Percentiles rank a stretch among this genome's conserved stretches.
phyloP scores from a whole-genome alignment of 2,797 vertebrate genomes.

The Dromococcyx pavoninus region DNA sequence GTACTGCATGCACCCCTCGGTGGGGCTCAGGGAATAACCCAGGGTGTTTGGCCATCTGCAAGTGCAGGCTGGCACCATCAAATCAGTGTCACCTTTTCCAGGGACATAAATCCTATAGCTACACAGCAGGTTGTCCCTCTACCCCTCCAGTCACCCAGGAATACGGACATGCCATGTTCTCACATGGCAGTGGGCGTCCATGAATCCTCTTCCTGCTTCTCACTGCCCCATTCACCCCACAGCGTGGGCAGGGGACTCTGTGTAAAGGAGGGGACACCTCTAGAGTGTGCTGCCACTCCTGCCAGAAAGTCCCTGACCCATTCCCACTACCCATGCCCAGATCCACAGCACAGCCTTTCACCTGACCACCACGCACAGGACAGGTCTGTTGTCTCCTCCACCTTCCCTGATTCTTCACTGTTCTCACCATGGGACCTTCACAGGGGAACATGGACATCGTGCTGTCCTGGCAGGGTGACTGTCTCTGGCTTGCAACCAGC shows the following conservation, averaged over 20 bases:
- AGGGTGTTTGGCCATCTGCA: too few species aligned
- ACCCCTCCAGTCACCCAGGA: too few species aligned
- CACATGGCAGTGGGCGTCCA: fast-evolving
- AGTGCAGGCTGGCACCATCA: too few species aligned
- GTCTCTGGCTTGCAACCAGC: neutral
- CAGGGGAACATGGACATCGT: neutral
- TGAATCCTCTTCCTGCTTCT: neutral
- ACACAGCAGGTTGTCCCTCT: too few species aligned
- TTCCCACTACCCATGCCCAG: neutral
- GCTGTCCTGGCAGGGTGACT: neutral
- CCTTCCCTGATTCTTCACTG: fast-evolving
- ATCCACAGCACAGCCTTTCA: neutral
- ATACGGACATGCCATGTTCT: neutral
- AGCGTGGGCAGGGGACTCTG: neutral
- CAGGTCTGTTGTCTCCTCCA: neutral
- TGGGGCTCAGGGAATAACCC: too few species aligned
- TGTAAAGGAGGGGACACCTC: neutral
- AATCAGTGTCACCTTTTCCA: too few species aligned
- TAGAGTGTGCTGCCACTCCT: neutral
- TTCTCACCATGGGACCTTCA: too few species aligned
- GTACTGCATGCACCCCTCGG: too few species aligned
- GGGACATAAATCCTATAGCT: too few species aligned
- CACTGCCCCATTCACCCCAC: neutral
- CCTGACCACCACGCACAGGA: fast-evolving
- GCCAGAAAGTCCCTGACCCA: neutral